Conservation (phyloP, 2,113 vertebrate genomes). For the Hyperopisus bebe region DNA sequence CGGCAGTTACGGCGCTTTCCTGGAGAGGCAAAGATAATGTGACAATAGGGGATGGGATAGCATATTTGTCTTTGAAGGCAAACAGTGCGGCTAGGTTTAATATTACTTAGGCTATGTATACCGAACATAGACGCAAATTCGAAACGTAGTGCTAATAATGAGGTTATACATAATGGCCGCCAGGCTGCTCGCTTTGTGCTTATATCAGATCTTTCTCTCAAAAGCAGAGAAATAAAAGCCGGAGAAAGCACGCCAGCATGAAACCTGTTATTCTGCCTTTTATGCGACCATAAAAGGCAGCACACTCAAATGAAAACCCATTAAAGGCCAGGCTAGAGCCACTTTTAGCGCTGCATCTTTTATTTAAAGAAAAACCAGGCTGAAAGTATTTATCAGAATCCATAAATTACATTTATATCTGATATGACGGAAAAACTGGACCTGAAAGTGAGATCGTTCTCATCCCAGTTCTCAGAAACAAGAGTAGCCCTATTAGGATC, state of each 20-base stretch:
- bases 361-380: not conserved
- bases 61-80: not conserved
- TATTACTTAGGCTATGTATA: not conserved
- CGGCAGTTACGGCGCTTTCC: not conserved
- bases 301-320: not conserved
- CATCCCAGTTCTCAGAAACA: not conserved
- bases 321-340: not conserved
- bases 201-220: not conserved
- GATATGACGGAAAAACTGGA: not conserved
- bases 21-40: not conserved
- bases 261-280: not conserved
- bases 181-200: not conserved
- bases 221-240: not conserved
- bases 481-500: not conserved
- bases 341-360: not conserved
- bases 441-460: not conserved
- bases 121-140: not conserved
- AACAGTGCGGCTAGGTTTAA: not conserved
- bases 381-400: not conserved
- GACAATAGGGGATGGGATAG: not conserved
- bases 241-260: not conserved
- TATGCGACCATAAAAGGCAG: not conserved
- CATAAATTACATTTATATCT: not conserved
- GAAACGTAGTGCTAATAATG: not conserved
- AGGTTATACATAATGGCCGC: not conserved